Percentiles rank a stretch among this genome's conserved stretches.
Evolutionary conservation across 2,113 vertebrate species (phyloP).

Genomic region (Trachemys scripta): DNA sequence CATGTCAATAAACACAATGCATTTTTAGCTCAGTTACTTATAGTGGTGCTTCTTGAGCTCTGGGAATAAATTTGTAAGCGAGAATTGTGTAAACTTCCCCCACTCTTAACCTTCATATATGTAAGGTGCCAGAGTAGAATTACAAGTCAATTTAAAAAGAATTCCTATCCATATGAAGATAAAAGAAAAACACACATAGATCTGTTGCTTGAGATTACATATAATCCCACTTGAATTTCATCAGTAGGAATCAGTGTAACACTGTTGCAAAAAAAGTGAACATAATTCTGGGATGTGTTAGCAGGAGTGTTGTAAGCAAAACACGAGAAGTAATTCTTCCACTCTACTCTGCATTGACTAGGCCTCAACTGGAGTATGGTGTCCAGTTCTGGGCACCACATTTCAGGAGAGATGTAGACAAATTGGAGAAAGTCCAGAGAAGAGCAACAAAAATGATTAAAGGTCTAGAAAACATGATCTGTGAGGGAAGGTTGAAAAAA

Average conservation of each 20-base stretch:
- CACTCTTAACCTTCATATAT: background rate
- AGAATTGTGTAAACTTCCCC: background rate
- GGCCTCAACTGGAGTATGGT: too few species aligned
- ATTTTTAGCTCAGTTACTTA: background rate
- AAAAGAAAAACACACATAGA: constrained; percentile 1
- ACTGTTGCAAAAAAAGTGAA: too few species aligned
- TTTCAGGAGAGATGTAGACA: too few species aligned
- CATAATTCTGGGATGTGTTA: too few species aligned
- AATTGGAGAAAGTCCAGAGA: too few species aligned
- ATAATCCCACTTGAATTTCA: constrained; percentile 29
- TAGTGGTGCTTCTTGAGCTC: background rate
- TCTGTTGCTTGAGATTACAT: background rate
- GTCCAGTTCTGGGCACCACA: too few species aligned
- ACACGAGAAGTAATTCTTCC: too few species aligned
- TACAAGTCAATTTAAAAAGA: background rate
- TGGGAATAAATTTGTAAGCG: background rate
- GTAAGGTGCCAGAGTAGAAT: background rate
- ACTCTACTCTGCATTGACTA: too few species aligned
- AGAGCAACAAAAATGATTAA: too few species aligned
- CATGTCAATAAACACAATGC: background rate
- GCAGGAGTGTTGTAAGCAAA: too few species aligned
- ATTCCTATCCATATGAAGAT: background rate
- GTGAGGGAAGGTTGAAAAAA: too few species aligned
- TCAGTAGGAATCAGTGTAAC: background rate
- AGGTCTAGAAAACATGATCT: too few species aligned